Evolutionary conservation across 2,797 vertebrate species (phyloP), one percentile per base, ranked within the genome.

Genomic region (Caiman crocodilus): DNA sequence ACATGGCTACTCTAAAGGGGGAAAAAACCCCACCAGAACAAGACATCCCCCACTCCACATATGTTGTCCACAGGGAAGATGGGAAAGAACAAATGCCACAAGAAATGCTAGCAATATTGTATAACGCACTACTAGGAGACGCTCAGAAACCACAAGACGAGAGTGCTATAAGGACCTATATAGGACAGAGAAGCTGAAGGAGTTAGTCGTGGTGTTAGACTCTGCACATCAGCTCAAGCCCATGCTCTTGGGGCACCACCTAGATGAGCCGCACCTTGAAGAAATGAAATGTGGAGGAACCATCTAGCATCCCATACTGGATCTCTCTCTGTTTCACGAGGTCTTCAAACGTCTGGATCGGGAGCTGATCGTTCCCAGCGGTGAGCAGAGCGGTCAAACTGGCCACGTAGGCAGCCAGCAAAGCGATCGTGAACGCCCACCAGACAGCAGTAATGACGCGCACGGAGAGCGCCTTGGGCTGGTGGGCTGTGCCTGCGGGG

Each of bases 331-430:
- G 99, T 95, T 98, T 98, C 95, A 98, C 98, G 69, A 99, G 97
- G 78, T 99, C 99, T 84, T 98, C 98, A 23, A 99, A 99, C 7
- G 98, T 98, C 96, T 99, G 98, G 92, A 99, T 98, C 28, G 98
- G 95, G 15, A 98, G 97, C 88, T 96, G 97, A 77, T 98, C 95
- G 1, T 97, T 97, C 77, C 98, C 98, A 0, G 98, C 91, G 79
- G 95, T 96, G 92, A 98, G 97, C 74, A 98, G 97, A 6, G 98
- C 98, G 1, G 97, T 98, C 95, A 99, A 98, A 96, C 98, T 98
- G 93, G 99, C 98, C 20, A 99, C 98, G 96, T 99, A 99, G 86
- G 98, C 98, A 2, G 99, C 98, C 95, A 99, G 94, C 80, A 99
- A 94, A 56, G 98, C 96, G 1, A 99, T 92, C 26, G 98, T 97